phyloP scores from a whole-genome alignment of 2,113 vertebrate genomes.

The Paramisgurnus dabryanus region DNA sequence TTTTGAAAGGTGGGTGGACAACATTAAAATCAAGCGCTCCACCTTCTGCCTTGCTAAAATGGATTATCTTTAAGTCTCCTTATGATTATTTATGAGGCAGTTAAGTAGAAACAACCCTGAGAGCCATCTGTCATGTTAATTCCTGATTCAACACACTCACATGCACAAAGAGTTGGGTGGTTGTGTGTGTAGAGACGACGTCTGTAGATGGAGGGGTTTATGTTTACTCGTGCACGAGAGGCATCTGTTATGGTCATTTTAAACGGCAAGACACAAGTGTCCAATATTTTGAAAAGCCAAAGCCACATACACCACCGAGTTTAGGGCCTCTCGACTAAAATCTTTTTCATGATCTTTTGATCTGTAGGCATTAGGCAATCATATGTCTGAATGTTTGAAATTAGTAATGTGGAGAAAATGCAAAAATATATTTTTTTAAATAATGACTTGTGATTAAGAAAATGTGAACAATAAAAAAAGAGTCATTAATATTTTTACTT shows the following conservation, averaged over 20 bases:
- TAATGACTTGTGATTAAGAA: too few relatives aligned
- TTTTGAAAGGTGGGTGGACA: not conserved
- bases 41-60: slow-evolving; percentile 21
- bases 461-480: too few relatives aligned
- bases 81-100: slow-evolving; percentile 51
- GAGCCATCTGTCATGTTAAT: slow-evolving; percentile 34
- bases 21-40: not conserved
- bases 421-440: too few relatives aligned
- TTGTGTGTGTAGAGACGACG: not conserved
- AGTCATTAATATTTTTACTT: too few relatives aligned
- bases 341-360: too few relatives aligned
- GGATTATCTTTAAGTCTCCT: slow-evolving; percentile 17
- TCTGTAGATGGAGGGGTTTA: not conserved
- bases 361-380: too few relatives aligned
- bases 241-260: not conserved
- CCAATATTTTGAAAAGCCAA: not conserved
- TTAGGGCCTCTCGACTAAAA: too few relatives aligned
- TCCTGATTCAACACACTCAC: slow-evolving; percentile 31
- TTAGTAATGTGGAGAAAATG: too few relatives aligned
- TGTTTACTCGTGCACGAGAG: not conserved
- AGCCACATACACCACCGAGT: too few relatives aligned
- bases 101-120: slow-evolving; percentile 8
- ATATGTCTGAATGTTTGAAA: too few relatives aligned
- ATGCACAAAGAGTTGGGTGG: slow-evolving; percentile 9
- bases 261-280: not conserved